Evolutionary conservation across 1,140 invertebrate genomes (phyloP).

Genomic region (Onthophagus taurus): DNA sequence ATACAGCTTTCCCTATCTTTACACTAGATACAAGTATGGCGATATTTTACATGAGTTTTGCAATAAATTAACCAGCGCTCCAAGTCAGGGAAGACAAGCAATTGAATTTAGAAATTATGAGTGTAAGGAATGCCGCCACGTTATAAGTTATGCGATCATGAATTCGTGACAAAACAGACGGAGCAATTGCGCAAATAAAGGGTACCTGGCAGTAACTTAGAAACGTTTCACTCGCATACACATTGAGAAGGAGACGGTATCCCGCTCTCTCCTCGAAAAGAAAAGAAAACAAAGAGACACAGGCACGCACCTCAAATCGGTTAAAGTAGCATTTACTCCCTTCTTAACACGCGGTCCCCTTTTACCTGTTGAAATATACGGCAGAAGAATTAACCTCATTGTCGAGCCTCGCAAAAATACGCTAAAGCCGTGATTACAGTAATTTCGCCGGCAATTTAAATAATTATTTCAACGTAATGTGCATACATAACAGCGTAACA

Average conservation of each 20-base stretch:
- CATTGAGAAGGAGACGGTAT: too few species aligned
- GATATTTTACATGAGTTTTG: conserved; percentile 15
- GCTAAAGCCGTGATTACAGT: too few species aligned
- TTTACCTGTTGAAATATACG: neutral
- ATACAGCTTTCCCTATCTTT: too few species aligned
- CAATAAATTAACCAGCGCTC: conserved; percentile 18
- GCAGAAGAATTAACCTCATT: neutral
- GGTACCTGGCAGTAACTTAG: conserved; percentile 16
- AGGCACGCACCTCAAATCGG: conserved; percentile 11
- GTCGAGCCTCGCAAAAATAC: neutral
- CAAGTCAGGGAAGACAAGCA: conserved; percentile 18
- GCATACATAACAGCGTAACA: too few species aligned
- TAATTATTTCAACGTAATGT: too few species aligned
- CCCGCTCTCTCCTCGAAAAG: too few species aligned
- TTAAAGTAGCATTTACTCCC: neutral
- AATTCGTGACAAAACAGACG: conserved; percentile 23
- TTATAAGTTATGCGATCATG: conserved; percentile 22
- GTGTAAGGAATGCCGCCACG: conserved; percentile 18
- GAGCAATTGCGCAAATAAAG: conserved; percentile 19
- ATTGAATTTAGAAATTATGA: conserved; percentile 23
- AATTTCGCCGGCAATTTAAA: too few species aligned
- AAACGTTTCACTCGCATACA: too few species aligned
- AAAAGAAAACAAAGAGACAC: too few species aligned
- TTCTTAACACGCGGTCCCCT: neutral
- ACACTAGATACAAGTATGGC: too few species aligned